A percentile compares a stretch with the other conserved stretches of the same genome.
phyloP scores from a whole-genome alignment of 2,797 vertebrate species.

The Sphaeramia orbicularis region DNA sequence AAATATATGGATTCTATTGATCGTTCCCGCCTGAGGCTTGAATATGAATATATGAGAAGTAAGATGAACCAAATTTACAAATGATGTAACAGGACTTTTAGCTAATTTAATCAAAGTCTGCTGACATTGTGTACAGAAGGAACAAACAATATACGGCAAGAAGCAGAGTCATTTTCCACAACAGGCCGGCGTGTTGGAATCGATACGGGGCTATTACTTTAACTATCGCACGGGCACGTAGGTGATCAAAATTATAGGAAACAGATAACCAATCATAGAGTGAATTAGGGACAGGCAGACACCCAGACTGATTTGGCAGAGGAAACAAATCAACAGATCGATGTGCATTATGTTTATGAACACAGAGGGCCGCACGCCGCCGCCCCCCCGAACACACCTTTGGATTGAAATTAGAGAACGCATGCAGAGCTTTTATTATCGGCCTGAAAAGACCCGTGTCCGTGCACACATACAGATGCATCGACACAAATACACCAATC shows the following conservation, averaged over 20 bases:
- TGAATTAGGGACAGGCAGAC: conserved; percentile 57
- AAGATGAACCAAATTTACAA: conserved; percentile 12
- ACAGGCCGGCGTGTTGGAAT: conserved; percentile 45
- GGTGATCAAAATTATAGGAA: conserved; percentile 67
- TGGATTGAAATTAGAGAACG: conserved; percentile 45
- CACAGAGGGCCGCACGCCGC: conserved; percentile 42
- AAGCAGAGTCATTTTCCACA: conserved; percentile 36
- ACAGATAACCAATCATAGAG: conserved; percentile 71
- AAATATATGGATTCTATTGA: background rate
- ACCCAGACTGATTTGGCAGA: conserved; percentile 50
- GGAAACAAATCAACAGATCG: conserved; percentile 64
- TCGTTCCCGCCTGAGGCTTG: no score
- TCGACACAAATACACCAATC: conserved; percentile 22
- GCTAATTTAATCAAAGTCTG: conserved; percentile 2
- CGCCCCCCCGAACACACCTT: conserved; percentile 5
- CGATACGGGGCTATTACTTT: conserved; percentile 54
- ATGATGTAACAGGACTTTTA: background rate
- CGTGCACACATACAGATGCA: conserved; percentile 18
- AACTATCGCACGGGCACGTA: conserved; percentile 38
- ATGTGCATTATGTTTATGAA: conserved; percentile 71
- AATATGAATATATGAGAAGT: conserved; percentile 1
- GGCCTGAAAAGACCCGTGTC: conserved; percentile 17
- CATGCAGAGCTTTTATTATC: conserved; percentile 53
- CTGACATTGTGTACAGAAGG: background rate
- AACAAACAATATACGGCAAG: conserved; percentile 5